Evolutionary conservation across 37 sponge, comb jelly and placozoan genomes (phyloP), one percentile per base, ranked within the genome.

Genomic region (Dysidea cf. avara): DNA sequence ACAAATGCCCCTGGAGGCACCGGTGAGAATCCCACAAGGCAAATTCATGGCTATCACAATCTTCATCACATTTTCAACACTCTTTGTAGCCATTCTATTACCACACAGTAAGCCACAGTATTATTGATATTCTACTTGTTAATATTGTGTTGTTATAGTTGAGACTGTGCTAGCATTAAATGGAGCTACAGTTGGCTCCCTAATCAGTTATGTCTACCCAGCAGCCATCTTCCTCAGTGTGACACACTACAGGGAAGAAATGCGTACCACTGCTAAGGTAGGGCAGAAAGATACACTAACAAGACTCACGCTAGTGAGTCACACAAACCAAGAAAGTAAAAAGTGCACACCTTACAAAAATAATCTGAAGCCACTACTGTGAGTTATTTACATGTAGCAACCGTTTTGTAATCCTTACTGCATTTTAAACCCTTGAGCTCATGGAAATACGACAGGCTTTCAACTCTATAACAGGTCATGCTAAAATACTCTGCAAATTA

Each of bases 131-230:
- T 67, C 30, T 64, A 14, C 50, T 20, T 30, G 20, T 37, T 62
- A 3, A 52, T 37, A 20, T 29, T 17, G 16, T 32, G 22, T 31
- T 22, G 24, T 21, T 67, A 35, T 69, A 92, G 94, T 93, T 37
- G 90, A 89, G 53, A 28, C 71, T 17, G 74, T 93, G 1, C 65
- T 93, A 7, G 69, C 61, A 18, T 76, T 93, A 51, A 89, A 84
- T 21, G 95, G 95, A 3, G 89, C 93, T 31, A 79, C 85, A 13
- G 55, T 64, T 25, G 97, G 93, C 0, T 68, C 84, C 7, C 36
- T 85, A 22, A 76, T 96, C 35, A 68, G 84, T 59, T 88, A 64
- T 66, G 71, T 96, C 36, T 83, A 86, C 47, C 97, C 97, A 11
- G 76, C 80, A 18, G 32, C 68, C 1, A 60, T 86, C 29, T 89